Evolutionary conservation across 2,797 vertebrate species (phyloP), one percentile per base, ranked within the genome.

Genomic region (Gymnoscopelus microlampas): DNA sequence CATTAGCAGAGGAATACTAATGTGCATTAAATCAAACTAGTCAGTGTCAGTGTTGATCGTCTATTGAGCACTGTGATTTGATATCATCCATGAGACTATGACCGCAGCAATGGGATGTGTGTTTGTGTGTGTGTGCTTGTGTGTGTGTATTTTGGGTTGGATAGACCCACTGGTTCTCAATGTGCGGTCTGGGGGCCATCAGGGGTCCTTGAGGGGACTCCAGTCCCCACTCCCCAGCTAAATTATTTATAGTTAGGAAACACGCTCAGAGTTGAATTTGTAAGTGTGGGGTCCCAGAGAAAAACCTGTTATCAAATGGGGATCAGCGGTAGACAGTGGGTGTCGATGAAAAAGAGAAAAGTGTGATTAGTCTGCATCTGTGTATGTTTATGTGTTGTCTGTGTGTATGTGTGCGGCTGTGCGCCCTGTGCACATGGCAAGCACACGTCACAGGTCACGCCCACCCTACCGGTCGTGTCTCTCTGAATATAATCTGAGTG

Each of bases 401-500:
- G 32, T 59, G 12, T 62, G 62, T 61, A 39, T 62, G 53, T 60
- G 47, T 71, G 35, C 48, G 72, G 76, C 53, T 70, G 15, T 68
- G 32, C 71, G 67, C 57, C 3, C 49, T 58, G 59, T 59, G 53
- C 76, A 80, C 73, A 77, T 75, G 79, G 73, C 76, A 44, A 12
- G 53, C 72, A 29, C 50, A 66, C 53, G 1, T 32, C 9, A 44
- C 26, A 60, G 55, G 48, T 53, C 32, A 39, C 53, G 64, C 32
- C 70, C 66, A 39, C 58, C n/a, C 61, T 47, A 54, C 63, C 51
- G 60, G 47, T 76, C 71, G 26, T 29, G 26, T 61, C 84, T 73
- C 73, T 80, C 39, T 14, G 76, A 79, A 63, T 79, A 89, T 94
- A 94, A 94, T 94, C 93, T 92, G 87, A 83, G 70, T 90, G 90